Base-by-base conservation (phyloP, 2,113 vertebrate species). In the Rhinolophus ferrumequinum region DNA sequence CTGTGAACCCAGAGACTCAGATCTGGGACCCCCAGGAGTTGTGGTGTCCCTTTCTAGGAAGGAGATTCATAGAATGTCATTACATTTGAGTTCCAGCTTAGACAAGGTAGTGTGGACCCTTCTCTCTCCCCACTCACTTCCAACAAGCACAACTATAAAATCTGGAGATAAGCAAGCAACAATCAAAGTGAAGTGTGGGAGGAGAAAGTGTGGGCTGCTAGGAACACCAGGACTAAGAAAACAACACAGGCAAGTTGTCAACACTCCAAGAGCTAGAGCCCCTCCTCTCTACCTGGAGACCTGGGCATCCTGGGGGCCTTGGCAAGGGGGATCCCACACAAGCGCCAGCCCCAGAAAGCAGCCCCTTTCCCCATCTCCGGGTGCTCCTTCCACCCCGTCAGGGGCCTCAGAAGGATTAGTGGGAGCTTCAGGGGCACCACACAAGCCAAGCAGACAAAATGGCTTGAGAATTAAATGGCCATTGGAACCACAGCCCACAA, bases 341-440 rank as follows among this genome's bases (percentile, higher is more conserved):
- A 64, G 6, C 14, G 2, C 35, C 41, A 69, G 50, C 15, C 14
- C 56, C 24, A 64, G 9, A 77, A 69, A 12, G 6, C 5, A 88
- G 24, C 52, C 38, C 50, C 10, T 41, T 33, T 11, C 11, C 13
- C 15, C 5, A 44, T 12, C 26, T 11, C 1, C 1, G 18, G 24
- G 18, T 50, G 11, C n/a, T 35, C 54, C 44, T 33, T 30, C 12
- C 3, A 24, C 15, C 22, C 18, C 19, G 52, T 64, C 26, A 41
- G 8, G 18, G 2, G 0, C 13, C 41, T 10, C 44, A 47, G n/a
- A 3, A n/a, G 8, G 12, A 54, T 86, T 8, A 21, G 1, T 3
- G 13, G 60, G 58, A 24, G 12, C 15, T 54, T 28, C 41, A 28
- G 50, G 64, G 35, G 24, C n/a, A 38, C 22, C 4, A 11, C 44